Percentiles rank a stretch among this genome's conserved stretches.
These are phyloP conservation scores for Tuberolachnus salignus DNA, from an alignment of 2,888 invertebrate species.

Conservation along the genomic window DNA sequence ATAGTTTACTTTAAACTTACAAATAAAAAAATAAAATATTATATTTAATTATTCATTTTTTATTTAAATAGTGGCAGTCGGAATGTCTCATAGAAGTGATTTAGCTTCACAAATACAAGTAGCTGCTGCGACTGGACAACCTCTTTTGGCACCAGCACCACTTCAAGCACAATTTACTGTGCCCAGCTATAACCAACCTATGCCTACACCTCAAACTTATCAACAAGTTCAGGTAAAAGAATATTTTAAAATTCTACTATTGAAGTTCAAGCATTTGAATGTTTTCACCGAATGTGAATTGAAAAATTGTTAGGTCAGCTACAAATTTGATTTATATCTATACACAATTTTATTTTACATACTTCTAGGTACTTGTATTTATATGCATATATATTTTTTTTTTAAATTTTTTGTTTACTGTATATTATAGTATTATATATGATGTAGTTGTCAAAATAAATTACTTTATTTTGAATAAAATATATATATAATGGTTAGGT, in stretches of 20 bases:
- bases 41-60: conserved; percentile 1
- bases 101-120: conserved; percentile 67
- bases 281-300: no score
- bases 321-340: no score
- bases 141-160: conserved; percentile 80
- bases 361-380: no score
- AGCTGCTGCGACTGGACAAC: conserved; percentile 84
- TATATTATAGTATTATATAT: no score
- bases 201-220: conserved; percentile 62
- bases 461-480: no score
- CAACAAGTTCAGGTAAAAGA: conserved; percentile 62
- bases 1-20: neutral
- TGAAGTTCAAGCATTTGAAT: no score
- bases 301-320: no score
- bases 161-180: conserved; percentile 65
- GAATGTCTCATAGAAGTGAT: conserved; percentile 50
- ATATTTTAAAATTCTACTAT: neutral
- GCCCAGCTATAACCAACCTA: conserved; percentile 61
- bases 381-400: no score
- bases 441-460: no score
- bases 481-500: no score
- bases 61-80: conserved; percentile 47
- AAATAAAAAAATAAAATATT: neutral
- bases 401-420: no score
- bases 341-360: no score